These are phyloP conservation scores for Drosophila albomicans DNA, from an alignment of 1,140 invertebrate species.

Conservation along the genomic window DNA sequence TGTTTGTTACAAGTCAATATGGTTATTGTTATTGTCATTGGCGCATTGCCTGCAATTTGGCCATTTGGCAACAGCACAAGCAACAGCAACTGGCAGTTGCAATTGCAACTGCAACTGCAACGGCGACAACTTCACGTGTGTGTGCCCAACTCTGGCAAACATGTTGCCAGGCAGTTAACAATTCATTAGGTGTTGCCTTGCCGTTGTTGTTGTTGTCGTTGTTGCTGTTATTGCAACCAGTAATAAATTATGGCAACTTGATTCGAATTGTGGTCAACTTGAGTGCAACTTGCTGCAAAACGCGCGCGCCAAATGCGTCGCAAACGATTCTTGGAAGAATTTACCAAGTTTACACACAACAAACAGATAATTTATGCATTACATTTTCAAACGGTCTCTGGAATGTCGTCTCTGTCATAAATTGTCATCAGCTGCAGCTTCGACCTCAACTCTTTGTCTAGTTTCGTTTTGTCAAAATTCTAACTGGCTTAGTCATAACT, in stretches of 20 bases:
- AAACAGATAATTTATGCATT: slow-evolving; percentile 56
- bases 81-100: slow-evolving; percentile 49
- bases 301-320: slow-evolving; percentile 56
- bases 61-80: slow-evolving; percentile 59
- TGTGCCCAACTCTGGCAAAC: slow-evolving; percentile 41
- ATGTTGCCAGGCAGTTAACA: slow-evolving; percentile 70
- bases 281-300: slow-evolving; percentile 37
- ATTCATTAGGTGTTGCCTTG: slow-evolving; percentile 74
- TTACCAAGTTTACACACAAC: slow-evolving; percentile 21
- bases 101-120: slow-evolving; percentile 51
- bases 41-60: slow-evolving; percentile 72
- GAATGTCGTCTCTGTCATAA: slow-evolving; percentile 47
- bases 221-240: slow-evolving; percentile 38
- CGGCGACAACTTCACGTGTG: slow-evolving; percentile 50
- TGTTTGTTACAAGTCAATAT: slow-evolving; percentile 71
- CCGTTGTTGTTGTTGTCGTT: slow-evolving; percentile 31
- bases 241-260: slow-evolving; percentile 73
- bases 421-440: slow-evolving; percentile 36
- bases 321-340: slow-evolving; percentile 70
- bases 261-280: slow-evolving; percentile 28
- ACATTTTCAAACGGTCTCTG: slow-evolving; percentile 19
- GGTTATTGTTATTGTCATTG: slow-evolving; percentile 74
- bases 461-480: slow-evolving; percentile 15
- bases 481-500: slow-evolving; percentile 29
- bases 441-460: slow-evolving; percentile 24